Evolutionary conservation across 2,888 invertebrate species (phyloP).

Genomic region (Tholera decimalis): DNA sequence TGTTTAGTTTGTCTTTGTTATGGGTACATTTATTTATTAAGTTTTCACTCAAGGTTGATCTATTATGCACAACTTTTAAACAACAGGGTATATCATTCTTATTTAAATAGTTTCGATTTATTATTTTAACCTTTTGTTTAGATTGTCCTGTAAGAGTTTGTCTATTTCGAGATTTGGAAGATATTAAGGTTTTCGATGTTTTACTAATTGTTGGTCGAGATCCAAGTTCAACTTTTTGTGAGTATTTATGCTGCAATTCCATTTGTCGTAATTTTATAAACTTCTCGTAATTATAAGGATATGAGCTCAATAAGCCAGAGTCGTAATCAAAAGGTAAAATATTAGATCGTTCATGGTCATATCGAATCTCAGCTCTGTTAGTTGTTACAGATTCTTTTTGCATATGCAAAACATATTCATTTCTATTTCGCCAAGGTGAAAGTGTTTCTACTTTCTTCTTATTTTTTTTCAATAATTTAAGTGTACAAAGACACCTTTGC

Average conservation of each 20-base stretch:
- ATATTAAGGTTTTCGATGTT: constrained; percentile 4
- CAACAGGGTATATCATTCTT: neutral
- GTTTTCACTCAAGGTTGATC: constrained; percentile 26
- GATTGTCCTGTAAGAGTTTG: neutral
- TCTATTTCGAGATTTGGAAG: constrained; percentile 11
- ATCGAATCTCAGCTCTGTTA: constrained; percentile 22
- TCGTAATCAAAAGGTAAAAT: constrained; percentile 59
- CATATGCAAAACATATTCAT: constrained; percentile 37
- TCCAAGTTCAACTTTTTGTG: constrained; percentile 2
- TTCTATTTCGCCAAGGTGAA: constrained; percentile 7
- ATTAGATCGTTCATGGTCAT: constrained; percentile 12
- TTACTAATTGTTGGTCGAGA: constrained; percentile 20
- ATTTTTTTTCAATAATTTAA: constrained; percentile 51
- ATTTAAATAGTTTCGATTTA: constrained; percentile 1
- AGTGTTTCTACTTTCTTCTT: constrained; percentile 31
- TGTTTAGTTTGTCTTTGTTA: constrained; percentile 20
- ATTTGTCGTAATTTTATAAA: constrained; percentile 2
- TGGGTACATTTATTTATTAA: neutral
- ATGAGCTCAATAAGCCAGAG: neutral
- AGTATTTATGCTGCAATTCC: constrained; percentile 21
- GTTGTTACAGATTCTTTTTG: constrained; percentile 32
- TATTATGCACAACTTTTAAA: constrained; percentile 23
- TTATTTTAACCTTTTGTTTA: neutral
- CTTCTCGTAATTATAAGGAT: constrained; percentile 18
- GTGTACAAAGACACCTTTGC: constrained; percentile 53